Base-by-base conservation (phyloP, 2,888 invertebrate species). In the Aspidiotus destructor region DNA sequence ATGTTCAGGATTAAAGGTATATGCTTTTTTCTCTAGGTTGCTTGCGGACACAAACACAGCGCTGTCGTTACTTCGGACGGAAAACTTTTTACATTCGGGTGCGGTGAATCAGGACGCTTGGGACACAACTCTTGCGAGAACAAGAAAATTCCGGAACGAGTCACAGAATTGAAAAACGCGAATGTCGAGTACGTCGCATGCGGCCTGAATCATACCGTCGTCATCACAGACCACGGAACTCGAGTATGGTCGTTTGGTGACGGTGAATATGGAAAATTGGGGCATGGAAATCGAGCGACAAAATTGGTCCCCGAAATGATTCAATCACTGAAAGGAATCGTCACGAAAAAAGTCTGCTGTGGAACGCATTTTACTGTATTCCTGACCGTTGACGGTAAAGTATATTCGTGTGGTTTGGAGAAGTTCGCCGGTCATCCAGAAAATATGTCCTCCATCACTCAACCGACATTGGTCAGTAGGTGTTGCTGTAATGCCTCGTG, bases 221-320 rank as follows among this genome's bases (percentile, higher is more conserved):
- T 84, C 75, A 78, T 84, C 28, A 81, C 83, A 1, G 73, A 76
- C 3, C 84, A 85, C 74, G 84, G 84, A 1, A 57, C 15, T 41
- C 48, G 65, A n/a, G 82, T 84, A 0, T 85, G 84, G 84, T 80
- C 83, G 0, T 85, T 84, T 76, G 85, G 85, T 7, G 85, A 85
- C 76, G 84, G 84, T 1, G 84, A 84, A 73, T 83, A 82, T 75
- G 85, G 85, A 11, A 85, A 85, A 76, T 76, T 85, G 40, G 83
- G 79, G 6, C 73, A 80, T 41, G 81, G 81, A 13, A 78, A 78
- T 71, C 77, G 78, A 5, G 76, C 76, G 5, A 78, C 79, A n/a
- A 80, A 79, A 72, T 76, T 78, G 9, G 77, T 77, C 5, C 81
- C 81, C 48, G 11, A 81, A 75, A 76, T 79, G 72, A 80, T 85